phyloP scores from a whole-genome alignment of 2,113 vertebrate species.

The Nothoprocta pentlandii region DNA sequence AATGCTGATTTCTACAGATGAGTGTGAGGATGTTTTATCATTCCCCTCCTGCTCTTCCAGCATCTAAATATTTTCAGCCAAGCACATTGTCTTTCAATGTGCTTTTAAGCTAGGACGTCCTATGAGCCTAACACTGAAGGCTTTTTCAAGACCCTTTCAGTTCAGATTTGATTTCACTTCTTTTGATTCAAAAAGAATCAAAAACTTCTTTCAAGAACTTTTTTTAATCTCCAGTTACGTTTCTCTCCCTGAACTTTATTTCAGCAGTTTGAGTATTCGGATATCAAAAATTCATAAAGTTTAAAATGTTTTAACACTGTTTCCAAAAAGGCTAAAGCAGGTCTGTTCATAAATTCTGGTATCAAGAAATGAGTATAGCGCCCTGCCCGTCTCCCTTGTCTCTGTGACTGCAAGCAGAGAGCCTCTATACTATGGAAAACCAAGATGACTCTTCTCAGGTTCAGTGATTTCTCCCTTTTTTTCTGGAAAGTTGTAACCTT shows the following conservation, averaged over 20 bases:
- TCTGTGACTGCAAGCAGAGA: background rate
- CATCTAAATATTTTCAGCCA: background rate
- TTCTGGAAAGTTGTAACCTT: constrained; percentile 66
- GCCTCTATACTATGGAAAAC: background rate
- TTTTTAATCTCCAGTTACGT: background rate
- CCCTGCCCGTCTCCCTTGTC: background rate
- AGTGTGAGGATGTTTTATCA: background rate
- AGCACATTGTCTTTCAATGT: background rate
- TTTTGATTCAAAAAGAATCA: background rate
- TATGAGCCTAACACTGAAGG: background rate
- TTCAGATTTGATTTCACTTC: background rate
- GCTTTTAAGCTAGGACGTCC: background rate
- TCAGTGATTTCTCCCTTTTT: constrained; percentile 13
- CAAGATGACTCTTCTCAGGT: constrained; percentile 3
- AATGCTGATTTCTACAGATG: background rate
- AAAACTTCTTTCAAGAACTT: background rate
- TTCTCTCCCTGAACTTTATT: background rate
- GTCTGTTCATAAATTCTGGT: background rate
- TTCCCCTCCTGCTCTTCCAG: background rate
- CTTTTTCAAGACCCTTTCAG: background rate
- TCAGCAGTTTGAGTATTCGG: background rate
- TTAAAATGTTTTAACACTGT: background rate
- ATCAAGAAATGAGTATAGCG: background rate
- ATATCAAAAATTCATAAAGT: background rate
- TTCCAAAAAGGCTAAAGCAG: background rate